Base-by-base conservation (phyloP, 2,888 invertebrate species). In the Ectemnius cavifrons region DNA sequence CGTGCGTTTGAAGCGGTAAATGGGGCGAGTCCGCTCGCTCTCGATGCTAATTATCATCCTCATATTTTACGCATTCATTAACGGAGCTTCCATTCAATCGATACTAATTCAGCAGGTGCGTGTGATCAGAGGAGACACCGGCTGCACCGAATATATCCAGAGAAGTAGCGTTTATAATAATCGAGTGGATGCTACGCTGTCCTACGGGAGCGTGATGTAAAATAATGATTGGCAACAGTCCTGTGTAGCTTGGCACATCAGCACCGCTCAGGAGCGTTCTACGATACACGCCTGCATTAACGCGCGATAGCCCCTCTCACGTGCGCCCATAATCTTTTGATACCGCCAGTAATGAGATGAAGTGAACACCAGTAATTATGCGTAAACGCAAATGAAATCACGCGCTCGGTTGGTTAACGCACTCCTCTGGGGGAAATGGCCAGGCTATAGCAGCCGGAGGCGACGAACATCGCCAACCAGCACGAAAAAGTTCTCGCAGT, bases 1-100 rank as follows among this genome's bases (percentile, higher is more conserved):
- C 11, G 37, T 49, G 57, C 27, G 63, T 57, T 62, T 62, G 28
- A 16, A 67, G 28, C 61, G 46, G n/a, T 46, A 37, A 23, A 37
- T 46, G 27, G 66, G n/a, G 66, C 28, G 52, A 61, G 37, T 37
- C 8, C 11, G 37, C 37, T 16, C 37, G n/a, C 47, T 56, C 57
- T 61, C 60, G 49, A 28, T 65, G 56, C 52, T 71, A 61, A 71
- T 71, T 71, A 71, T 56, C 37, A 65, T 45, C 20, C 27, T 45
- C 59, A 56, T 65, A 60, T 71, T 71, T 71, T 71, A 71, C 65
- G 65, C 60, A 71, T 49, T 71, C 70, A 71, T 71, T 71, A 71
- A 61, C 60, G 58, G 23, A 58, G 11, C 27, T 58, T 45, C 16
- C 60, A 59, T 18, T 56, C 23, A 52, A 46, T 71, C 70, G 45